Evolutionary conservation across 2,797 vertebrate species (phyloP).

Genomic region (Brachyalestes nurse): DNA sequence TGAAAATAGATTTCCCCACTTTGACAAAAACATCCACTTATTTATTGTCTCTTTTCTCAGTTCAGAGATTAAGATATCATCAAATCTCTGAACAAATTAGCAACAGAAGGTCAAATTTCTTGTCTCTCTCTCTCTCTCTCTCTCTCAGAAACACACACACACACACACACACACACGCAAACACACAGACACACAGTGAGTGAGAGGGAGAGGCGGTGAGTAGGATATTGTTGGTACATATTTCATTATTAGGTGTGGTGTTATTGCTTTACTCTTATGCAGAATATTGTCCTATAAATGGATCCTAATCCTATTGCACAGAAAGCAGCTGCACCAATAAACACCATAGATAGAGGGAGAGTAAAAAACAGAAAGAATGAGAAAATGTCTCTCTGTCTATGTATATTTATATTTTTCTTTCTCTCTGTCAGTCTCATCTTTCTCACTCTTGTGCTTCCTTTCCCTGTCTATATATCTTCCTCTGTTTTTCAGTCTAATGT

Average conservation of each 20-base stretch:
- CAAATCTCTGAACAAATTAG: neutral
- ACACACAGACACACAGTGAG: neutral
- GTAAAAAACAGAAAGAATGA: too few species aligned
- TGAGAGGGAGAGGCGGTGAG: neutral
- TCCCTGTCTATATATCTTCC: neutral
- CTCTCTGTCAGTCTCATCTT: neutral
- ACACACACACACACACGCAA: too few species aligned
- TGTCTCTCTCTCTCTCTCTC: too few species aligned
- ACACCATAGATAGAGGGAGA: neutral
- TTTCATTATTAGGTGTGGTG: slow-evolving; percentile 13
- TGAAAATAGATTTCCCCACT: too few species aligned
- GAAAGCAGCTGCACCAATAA: slow-evolving; percentile 8
- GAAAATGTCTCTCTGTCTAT: neutral
- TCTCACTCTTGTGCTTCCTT: neutral
- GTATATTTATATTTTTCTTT: neutral
- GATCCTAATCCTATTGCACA: neutral
- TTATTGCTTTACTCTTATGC: slow-evolving; percentile 17
- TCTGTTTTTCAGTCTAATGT: too few species aligned
- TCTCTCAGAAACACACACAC: too few species aligned
- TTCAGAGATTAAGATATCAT: neutral
- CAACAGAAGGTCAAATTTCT: neutral
- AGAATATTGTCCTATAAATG: slow-evolving; percentile 1
- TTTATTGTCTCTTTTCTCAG: too few species aligned
- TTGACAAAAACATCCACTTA: too few species aligned
- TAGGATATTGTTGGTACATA: slow-evolving; percentile 1